Base-by-base conservation (phyloP, 2,113 vertebrate genomes). In the Nesoenas mayeri region DNA sequence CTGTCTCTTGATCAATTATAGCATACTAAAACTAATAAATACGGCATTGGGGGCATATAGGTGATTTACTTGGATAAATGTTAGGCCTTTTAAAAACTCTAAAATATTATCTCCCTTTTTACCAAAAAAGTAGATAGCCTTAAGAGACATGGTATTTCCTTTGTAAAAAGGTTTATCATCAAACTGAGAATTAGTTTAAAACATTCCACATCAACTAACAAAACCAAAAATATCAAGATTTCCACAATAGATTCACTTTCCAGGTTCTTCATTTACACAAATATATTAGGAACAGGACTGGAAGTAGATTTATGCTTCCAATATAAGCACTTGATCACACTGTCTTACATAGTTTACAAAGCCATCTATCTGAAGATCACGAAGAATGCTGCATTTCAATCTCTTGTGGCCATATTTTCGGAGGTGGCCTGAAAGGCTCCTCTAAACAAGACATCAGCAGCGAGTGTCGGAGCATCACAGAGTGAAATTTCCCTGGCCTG, bases 371-470 rank as follows among this genome's bases (percentile, higher is more conserved):
- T 82, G 73, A 79, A 36, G 40, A 20, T 44, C 51, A 69, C 40
- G 79, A 93, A 88, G 95, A 94, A 93, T 66, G 74, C 72, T 83
- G 91, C n/a, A 36, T 73, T 77, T 79, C 64, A 88, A 64, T 73
- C 62, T 57, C 74, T 75, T 70, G 54, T 48, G 57, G 34, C 62
- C 2, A 3, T 20, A 15, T 26, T 62, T 34, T 64, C 2, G 3
- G 70, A 53, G 70, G 28, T 20, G 31, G 58, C n/a, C 72, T 10
- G 28, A 73, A 53, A 44, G 5, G 29, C 32, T 87, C 38, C 81
- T n/a, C 42, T 51, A 31, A 87, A 54, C 87, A 5, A 73, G 17
- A 26, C 6, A 31, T 5, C n/a, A 69, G 26, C 47, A 57, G 26
- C 18, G 15, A 4, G 11, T 10, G 38, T 12, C 0, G 0, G 36